These are phyloP conservation scores for Pomatostomus ruficeps DNA, from an alignment of 2,113 vertebrate genomes.

Conservation along the genomic window DNA sequence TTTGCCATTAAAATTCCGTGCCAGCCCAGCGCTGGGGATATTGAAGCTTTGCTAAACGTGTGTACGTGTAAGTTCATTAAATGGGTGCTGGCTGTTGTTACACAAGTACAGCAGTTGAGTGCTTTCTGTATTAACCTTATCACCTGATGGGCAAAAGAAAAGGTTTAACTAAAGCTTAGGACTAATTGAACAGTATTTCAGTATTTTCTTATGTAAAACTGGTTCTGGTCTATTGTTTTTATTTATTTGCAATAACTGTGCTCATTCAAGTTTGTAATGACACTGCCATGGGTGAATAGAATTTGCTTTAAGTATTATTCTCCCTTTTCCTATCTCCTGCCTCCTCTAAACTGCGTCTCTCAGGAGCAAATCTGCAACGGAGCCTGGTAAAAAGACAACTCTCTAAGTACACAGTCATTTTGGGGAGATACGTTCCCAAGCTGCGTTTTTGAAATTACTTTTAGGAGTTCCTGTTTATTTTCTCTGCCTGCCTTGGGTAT, in stretches of 20 bases:
- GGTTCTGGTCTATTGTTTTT: constrained; percentile 83
- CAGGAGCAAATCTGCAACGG: constrained; percentile 67
- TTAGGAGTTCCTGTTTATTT: constrained; percentile 69
- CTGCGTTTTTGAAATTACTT: constrained; percentile 50
- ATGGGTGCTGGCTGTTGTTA: constrained; percentile 38
- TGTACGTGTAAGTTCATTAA: constrained; percentile 42
- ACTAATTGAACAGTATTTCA: constrained; percentile 73
- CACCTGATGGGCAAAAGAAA: constrained; percentile 68
- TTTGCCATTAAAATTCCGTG: constrained; percentile 46
- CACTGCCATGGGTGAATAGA: constrained; percentile 78
- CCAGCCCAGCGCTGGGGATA: not conserved
- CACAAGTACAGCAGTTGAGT: constrained; percentile 59
- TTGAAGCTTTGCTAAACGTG: constrained; percentile 50
- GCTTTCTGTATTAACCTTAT: constrained; percentile 73
- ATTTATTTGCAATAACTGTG: constrained; percentile 82
- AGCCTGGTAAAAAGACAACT: constrained; percentile 59
- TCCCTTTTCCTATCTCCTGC: constrained; percentile 56
- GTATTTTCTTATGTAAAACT: constrained; percentile 78
- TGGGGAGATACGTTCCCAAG: not conserved
- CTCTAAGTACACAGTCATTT: constrained; percentile 55
- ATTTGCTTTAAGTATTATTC: constrained; percentile 80
- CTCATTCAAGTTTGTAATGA: constrained; percentile 82
- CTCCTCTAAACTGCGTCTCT: constrained; percentile 70
- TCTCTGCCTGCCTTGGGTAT: constrained; percentile 24
- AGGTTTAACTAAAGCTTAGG: constrained; percentile 70